Evolutionary conservation across 2,888 invertebrate species (phyloP), one percentile per base, ranked within the genome.

Genomic region (Busseola fusca): DNA sequence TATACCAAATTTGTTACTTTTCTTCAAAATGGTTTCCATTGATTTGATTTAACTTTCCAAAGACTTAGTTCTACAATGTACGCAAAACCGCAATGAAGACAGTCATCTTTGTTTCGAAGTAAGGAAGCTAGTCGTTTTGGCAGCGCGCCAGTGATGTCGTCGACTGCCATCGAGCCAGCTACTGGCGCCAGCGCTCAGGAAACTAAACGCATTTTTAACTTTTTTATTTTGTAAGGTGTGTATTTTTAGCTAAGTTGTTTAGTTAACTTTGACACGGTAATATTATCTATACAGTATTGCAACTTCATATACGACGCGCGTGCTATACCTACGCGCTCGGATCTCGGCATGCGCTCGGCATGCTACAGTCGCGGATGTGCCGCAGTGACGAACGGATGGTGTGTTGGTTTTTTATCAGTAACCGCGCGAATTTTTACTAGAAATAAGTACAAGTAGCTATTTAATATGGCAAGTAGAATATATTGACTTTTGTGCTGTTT

Each of bases 81-180:
- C 12, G 30, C 68, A 50, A 57, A 72, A 57, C 12, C 12, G 30
- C 74, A 64, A 56, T 58, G 30, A 60, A 72, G 40, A 34, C 54
- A 52, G 60, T 69, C 68, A 65, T 62, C 73, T 80, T 79, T 68
- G 59, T 72, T 77, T 57, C 70, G 30, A 60, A 68, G 6, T 69
- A 64, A 80, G 76, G 82, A 83, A 76, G 77, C 69, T 63, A 77
- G 56, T 60, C 34, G 34, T 14, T 25, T 72, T 86, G 86, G 86
- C 84, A 70, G 25, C 25, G n/a, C 45, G 85, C 86, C 86, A 86
- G 70, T 10, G 34, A 54, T 76, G 82, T 84, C 82, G 78, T 81
- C 80, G 83, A 83, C 84, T 82, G 77, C 34, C 62, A 21, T 40
- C 63, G 1, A 37, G 45, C 52, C 9, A 58, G 67, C 58, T 54